Conservation (phyloP, 2,113 vertebrate genomes). For the Cacatua alba region DNA sequence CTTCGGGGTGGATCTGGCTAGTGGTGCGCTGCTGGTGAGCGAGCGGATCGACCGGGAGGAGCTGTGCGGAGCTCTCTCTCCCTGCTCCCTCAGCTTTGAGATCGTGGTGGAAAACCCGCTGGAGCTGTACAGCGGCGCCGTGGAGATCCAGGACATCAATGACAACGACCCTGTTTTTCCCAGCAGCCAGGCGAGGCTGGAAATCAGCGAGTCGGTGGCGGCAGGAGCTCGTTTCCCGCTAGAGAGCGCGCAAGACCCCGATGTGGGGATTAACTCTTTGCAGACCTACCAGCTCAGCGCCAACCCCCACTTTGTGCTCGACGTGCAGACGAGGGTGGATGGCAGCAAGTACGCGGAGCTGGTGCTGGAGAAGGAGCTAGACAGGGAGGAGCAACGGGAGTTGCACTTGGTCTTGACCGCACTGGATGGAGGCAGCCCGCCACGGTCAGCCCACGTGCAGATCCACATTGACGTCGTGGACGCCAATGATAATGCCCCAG, state of each 20-base stretch:
- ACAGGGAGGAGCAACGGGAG: slow-evolving; percentile 72
- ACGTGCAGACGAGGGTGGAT: slow-evolving; percentile 77
- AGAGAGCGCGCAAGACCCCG: slow-evolving; percentile 83
- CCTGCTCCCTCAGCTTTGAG: slow-evolving; percentile 81
- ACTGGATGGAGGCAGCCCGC: slow-evolving; percentile 74
- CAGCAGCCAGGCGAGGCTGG: slow-evolving; percentile 72
- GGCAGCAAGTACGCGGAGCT: slow-evolving; percentile 78
- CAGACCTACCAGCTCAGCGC: slow-evolving; percentile 80
- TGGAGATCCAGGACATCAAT: slow-evolving; percentile 83
- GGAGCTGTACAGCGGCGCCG: slow-evolving; percentile 77
- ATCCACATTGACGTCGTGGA: slow-evolving; percentile 74
- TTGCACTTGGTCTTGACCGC: slow-evolving; percentile 74
- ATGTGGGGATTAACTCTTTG: slow-evolving; percentile 82
- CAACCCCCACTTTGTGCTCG: slow-evolving; percentile 77
- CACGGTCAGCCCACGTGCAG: slow-evolving; percentile 70
- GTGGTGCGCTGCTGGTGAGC: slow-evolving; percentile 78
- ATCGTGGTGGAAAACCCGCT: slow-evolving; percentile 81
- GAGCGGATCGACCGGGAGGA: slow-evolving; percentile 83
- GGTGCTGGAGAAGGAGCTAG: slow-evolving; percentile 75
- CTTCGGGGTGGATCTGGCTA: slow-evolving; percentile 78
- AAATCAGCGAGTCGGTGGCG: slow-evolving; percentile 79
- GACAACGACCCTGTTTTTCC: slow-evolving; percentile 82
- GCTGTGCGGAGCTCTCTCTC: slow-evolving; percentile 76
- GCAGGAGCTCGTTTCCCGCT: slow-evolving; percentile 79
- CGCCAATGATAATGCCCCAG: slow-evolving; percentile 75